Evolutionary conservation across 2,113 vertebrate genomes (phyloP).

Genomic region (Microtus pennsylvanicus): DNA sequence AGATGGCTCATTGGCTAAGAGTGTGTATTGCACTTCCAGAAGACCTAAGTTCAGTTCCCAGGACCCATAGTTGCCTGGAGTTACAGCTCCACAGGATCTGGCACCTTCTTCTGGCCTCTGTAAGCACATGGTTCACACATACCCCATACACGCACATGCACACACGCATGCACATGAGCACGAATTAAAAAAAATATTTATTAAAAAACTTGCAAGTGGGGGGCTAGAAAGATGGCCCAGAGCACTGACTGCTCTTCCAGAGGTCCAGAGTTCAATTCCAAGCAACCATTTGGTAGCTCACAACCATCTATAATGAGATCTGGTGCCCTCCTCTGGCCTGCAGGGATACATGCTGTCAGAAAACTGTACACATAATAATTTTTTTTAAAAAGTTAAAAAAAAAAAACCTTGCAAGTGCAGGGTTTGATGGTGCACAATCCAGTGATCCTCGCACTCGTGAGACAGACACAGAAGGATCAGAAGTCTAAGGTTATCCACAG

Average conservation of each 20-base stretch:
- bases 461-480: no score
- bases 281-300: no score
- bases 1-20: neutral
- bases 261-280: no score
- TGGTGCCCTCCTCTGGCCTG: no score
- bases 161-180: neutral
- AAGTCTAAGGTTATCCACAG: no score
- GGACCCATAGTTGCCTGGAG: neutral
- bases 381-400: no score
- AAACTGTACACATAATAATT: no score
- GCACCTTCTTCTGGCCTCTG: neutral
- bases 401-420: neutral
- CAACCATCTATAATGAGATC: no score
- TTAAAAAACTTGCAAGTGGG: neutral
- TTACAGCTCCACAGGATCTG: neutral
- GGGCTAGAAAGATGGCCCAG: no score
- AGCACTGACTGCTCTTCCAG: no score
- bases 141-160: neutral
- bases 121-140: neutral
- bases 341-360: no score
- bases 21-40: neutral
- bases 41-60: neutral
- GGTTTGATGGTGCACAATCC: neutral
- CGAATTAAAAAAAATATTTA: neutral
- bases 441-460: neutral